Base-by-base conservation (phyloP, 2,797 vertebrate species). In the Neoniphon sammara region DNA sequence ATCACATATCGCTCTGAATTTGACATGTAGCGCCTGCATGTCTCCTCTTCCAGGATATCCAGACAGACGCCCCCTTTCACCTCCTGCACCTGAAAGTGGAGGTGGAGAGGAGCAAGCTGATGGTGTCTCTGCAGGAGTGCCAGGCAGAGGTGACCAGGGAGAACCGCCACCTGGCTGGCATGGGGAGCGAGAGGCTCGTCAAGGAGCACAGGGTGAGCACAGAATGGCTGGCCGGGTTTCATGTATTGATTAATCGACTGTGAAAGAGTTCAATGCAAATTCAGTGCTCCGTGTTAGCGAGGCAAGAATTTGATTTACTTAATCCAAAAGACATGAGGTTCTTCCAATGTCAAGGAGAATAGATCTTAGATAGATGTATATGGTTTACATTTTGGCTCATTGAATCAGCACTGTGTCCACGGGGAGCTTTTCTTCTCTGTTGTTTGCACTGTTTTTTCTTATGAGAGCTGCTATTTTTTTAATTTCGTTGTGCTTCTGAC, bases 51-150 rank as follows among this genome's bases (percentile, higher is more conserved):
- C 83, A 99, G 98, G 97, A 99, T 72, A 92, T 97, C 68, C 98
- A 99, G 86, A 94, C 95, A 34, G 97, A 98, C 67, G 93, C 96
- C 1, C 97, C 97, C 0, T 96, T 96, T 86, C 97, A 98, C 87
- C 91, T 98, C 80, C 91, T 98, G 58, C 96, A 94, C 77, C 93
- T 99, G 70, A 97, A 97, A 91, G 95, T 97, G 78, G 96, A 96
- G 67, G 93, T 94, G 60, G 97, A 99, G 87, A 94, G 92, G 74
- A 96, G 87, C 77, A 95, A 93, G 84, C 93, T 99, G 75, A 85
- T 93, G 75, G 72, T 79, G 34, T 94, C 93, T 5, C 85, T 97
- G 70, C 96, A 97, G 86, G 97, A 98, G 42, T 97, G 96, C 84
- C 94, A 93, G 87, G 77, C 90, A 0, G 97, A 99, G 86, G 76